Conservation (phyloP, 2,113 vertebrate species). For the Chamaea fasciata region DNA sequence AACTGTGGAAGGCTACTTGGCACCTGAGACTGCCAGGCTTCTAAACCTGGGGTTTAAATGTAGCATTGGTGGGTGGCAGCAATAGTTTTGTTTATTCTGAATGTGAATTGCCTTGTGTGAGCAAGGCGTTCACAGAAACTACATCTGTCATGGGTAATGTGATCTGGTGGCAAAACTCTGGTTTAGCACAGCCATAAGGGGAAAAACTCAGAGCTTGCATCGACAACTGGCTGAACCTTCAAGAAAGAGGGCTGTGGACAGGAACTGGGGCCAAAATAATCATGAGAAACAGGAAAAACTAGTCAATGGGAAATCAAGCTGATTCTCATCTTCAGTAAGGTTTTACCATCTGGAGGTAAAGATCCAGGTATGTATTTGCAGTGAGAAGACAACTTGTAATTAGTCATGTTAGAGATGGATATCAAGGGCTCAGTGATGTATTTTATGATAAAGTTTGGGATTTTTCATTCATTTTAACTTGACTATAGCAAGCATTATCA, state of each 20-base stretch:
- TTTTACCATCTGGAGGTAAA: background rate
- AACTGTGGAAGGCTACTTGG: background rate
- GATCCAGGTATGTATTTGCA: background rate
- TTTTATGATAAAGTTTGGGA: background rate
- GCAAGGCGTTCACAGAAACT: background rate
- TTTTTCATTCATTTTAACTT: background rate
- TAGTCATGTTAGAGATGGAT: background rate
- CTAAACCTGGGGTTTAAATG: background rate
- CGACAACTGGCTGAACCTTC: background rate
- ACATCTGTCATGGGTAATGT: background rate
- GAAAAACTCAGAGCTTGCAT: background rate
- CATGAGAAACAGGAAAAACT: background rate
- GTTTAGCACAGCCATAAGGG: background rate
- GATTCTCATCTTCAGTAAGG: background rate
- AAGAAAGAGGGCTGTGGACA: background rate
- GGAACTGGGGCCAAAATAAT: background rate
- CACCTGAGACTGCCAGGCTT: background rate
- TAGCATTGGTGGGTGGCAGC: background rate
- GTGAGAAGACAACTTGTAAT: background rate
- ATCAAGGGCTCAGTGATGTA: rapidly evolving
- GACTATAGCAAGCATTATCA: background rate
- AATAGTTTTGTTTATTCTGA: background rate
- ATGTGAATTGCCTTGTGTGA: background rate
- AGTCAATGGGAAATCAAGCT: background rate
- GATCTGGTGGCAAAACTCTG: background rate